Base-by-base conservation (phyloP, 2,113 vertebrate species). In the Callaeas wilsoni region DNA sequence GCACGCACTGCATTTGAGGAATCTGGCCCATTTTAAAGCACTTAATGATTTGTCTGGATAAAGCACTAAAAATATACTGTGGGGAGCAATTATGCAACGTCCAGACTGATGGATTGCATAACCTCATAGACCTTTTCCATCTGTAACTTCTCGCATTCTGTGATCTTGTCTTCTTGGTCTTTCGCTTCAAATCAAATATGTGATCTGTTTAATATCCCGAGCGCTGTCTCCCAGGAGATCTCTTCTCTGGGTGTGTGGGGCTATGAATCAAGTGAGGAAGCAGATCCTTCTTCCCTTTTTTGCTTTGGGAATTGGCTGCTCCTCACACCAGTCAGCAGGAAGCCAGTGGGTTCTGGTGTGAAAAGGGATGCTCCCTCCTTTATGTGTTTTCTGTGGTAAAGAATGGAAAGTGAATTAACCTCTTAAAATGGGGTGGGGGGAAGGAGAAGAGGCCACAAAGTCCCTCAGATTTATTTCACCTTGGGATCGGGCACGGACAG, bases 31-130 rank as follows among this genome's bases (percentile, higher is more conserved):
- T 97, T 95, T 94, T 89, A 96, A 97, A 97, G 87, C 94, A 96
- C 95, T 97, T 96, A 95, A 97, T 90, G 94, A 95, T 95, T 96
- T 95, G 95, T 97, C 97, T 96, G 97, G 94, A 95, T 97, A 86
- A 94, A 90, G 92, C 87, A 95, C 96, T 96, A 95, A 97, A 97
- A 95, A 95, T 95, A 97, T 90, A 96, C 94, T 92, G 90, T 39
- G 89, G 96, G 95, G 96, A 97, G 94, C 94, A 94, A 95, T 95
- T 89, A 94, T 94, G 95, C 94, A 94, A 95, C 33, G 60, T 91
- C 93, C 95, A 97, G 97, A 94, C 92, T 94, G 96, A 97, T 95
- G 95, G 91, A 97, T 97, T 96, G 92, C 94, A 69, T 96, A 94
- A 96, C 95, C 95, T 37, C 62, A 8, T 85, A 94, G 89, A 90